phyloP scores from a whole-genome alignment of 2,888 invertebrate species.

The Dioctria rufipes region DNA sequence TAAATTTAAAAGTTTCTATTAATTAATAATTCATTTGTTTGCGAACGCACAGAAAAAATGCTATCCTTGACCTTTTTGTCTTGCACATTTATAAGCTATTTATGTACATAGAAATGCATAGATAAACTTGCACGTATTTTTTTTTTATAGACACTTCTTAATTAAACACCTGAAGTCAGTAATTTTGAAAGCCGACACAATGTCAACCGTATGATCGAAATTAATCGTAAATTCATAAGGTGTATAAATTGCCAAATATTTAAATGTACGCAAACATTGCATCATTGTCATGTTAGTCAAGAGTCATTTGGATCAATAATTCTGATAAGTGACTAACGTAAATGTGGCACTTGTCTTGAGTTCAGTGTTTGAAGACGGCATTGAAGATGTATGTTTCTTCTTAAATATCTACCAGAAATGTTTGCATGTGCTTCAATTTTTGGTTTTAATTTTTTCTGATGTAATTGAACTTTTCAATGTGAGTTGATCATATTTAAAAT shows the following conservation, averaged over 20 bases:
- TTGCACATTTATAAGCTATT: too few species aligned
- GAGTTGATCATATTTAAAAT: too few species aligned
- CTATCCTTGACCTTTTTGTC: too few species aligned
- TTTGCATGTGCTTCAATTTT: too few species aligned
- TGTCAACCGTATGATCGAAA: constrained; percentile 14
- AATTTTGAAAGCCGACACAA: constrained; percentile 2
- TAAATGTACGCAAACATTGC: constrained; percentile 24
- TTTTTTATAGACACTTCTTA: background rate
- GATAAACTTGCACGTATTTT: constrained; percentile 2
- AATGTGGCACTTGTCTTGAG: background rate
- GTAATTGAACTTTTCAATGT: too few species aligned
- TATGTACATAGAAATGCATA: background rate
- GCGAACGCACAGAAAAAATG: too few species aligned
- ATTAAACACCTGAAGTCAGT: constrained; percentile 12
- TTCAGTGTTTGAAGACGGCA: constrained; percentile 41
- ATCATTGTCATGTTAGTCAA: constrained; percentile 30
- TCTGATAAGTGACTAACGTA: background rate
- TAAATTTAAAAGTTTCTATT: too few species aligned
- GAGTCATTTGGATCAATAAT: background rate
- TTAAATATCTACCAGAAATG: constrained; percentile 14
- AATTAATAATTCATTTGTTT: too few species aligned
- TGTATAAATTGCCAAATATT: constrained; percentile 46
- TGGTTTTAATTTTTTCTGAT: too few species aligned
- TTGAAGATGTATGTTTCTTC: background rate
- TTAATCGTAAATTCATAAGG: constrained; percentile 25